These are phyloP conservation scores for Sphyrna mokarran DNA, from an alignment of 2,113 vertebrate species.

Conservation along the genomic window DNA sequence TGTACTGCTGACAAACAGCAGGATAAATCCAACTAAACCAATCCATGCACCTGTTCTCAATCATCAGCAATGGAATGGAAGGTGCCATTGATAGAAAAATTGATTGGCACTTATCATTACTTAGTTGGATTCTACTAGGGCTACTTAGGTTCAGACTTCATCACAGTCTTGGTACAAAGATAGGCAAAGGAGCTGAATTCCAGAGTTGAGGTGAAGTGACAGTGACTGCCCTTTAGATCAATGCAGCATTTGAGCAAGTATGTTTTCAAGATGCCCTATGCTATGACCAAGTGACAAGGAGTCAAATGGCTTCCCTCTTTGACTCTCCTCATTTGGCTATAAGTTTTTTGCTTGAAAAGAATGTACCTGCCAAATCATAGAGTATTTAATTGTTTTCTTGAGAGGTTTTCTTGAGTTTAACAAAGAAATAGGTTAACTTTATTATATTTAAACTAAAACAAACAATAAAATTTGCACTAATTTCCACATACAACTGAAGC, in stretches of 20 bases:
- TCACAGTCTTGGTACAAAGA: background rate
- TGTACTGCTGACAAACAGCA: background rate
- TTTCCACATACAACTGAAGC: no score
- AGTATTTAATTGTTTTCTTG: no score
- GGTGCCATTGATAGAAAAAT: background rate
- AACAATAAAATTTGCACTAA: no score
- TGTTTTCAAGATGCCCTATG: background rate
- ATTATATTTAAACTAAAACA: no score
- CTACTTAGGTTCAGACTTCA: background rate
- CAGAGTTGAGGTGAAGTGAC: background rate
- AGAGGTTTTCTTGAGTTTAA: no score
- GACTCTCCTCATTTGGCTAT: no score
- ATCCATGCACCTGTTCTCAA: background rate
- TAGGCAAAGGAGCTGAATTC: background rate
- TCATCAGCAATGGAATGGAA: background rate
- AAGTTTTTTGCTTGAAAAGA: no score
- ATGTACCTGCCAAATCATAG: no score
- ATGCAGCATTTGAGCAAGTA: background rate
- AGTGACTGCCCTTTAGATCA: background rate
- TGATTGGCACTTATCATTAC: background rate
- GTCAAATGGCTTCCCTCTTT: no score
- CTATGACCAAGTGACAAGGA: no score
- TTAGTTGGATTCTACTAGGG: background rate
- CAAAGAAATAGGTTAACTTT: no score
- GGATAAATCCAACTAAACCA: background rate